phyloP scores from a whole-genome alignment of 2,888 invertebrate genomes.

The Eumerus sabulonum region DNA sequence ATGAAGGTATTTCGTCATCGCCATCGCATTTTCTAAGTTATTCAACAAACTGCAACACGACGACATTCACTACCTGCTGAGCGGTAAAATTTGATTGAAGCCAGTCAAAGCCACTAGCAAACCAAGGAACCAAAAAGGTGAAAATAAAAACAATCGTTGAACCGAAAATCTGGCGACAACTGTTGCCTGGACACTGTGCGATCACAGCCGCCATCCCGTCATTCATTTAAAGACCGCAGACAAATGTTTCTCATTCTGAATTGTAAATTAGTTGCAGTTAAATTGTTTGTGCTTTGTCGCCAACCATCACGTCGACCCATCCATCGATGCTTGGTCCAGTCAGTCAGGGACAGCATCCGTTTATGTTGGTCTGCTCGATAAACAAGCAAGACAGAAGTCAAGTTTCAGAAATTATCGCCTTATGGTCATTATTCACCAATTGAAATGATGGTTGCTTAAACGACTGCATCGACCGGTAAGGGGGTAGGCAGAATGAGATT shows the following conservation, averaged over 20 bases:
- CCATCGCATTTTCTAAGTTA: constrained; percentile 62
- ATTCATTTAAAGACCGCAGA: constrained; percentile 66
- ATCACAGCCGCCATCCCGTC: constrained; percentile 19
- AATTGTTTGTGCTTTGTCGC: constrained; percentile 48
- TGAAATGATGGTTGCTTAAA: constrained; percentile 40
- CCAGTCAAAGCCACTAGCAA: constrained; percentile 31
- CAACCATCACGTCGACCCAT: background rate
- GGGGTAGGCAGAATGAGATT: constrained; percentile 29
- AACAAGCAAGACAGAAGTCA: constrained; percentile 59
- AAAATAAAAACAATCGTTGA: too few species aligned
- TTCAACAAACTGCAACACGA: constrained; percentile 30
- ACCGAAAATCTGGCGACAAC: constrained; percentile 44
- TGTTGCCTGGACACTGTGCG: background rate
- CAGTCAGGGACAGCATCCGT: too few species aligned
- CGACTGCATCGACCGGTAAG: too few species aligned
- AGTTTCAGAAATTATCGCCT: constrained; percentile 67
- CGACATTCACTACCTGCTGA: background rate
- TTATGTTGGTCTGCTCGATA: constrained; percentile 1
- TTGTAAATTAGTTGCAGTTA: constrained; percentile 68
- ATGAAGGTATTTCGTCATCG: constrained; percentile 58
- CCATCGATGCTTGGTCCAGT: constrained; percentile 22
- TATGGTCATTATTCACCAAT: constrained; percentile 70
- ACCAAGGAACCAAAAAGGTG: too few species aligned
- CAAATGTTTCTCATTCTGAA: constrained; percentile 67
- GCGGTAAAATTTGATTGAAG: constrained; percentile 66